These are phyloP conservation scores for Corythornis cristatus DNA, from an alignment of 2,113 vertebrate species.

Conservation along the genomic window DNA sequence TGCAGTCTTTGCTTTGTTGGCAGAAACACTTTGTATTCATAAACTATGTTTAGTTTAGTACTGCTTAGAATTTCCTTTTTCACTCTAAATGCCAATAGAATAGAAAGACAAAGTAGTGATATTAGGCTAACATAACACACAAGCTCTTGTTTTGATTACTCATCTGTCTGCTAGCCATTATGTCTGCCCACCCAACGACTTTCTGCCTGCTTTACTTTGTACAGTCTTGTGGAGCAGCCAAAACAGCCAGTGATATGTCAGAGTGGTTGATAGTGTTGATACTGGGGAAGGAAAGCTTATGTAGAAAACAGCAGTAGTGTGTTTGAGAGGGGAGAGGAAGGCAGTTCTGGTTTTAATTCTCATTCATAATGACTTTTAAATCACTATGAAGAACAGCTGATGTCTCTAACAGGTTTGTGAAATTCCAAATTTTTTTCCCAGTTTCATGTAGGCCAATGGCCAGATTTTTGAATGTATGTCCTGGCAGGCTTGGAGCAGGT, in stretches of 20 bases:
- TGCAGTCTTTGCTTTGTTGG: constrained; percentile 46
- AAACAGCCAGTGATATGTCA: not conserved
- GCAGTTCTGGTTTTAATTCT: not conserved
- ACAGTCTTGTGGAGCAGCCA: not conserved
- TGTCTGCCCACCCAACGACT: constrained; percentile 14
- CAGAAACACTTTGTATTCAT: constrained; percentile 41
- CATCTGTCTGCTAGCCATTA: not conserved
- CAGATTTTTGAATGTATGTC: not conserved
- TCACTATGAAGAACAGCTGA: not conserved
- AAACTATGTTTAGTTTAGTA: constrained; percentile 36
- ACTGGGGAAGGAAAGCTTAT: not conserved
- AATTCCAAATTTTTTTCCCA: not conserved
- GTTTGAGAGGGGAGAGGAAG: not conserved
- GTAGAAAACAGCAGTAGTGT: not conserved
- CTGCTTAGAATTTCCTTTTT: constrained; percentile 27
- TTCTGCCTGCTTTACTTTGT: not conserved
- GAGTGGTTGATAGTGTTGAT: not conserved
- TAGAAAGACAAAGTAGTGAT: constrained; percentile 40
- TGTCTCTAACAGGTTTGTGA: not conserved
- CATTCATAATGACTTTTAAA: not conserved
- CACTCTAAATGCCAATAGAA: constrained; percentile 37
- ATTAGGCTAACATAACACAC: constrained; percentile 39
- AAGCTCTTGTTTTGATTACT: constrained; percentile 48
- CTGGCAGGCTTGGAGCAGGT: not conserved
- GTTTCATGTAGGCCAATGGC: not conserved